phyloP scores from a whole-genome alignment of 2,888 invertebrate species.

The Ptilodon capucinus region DNA sequence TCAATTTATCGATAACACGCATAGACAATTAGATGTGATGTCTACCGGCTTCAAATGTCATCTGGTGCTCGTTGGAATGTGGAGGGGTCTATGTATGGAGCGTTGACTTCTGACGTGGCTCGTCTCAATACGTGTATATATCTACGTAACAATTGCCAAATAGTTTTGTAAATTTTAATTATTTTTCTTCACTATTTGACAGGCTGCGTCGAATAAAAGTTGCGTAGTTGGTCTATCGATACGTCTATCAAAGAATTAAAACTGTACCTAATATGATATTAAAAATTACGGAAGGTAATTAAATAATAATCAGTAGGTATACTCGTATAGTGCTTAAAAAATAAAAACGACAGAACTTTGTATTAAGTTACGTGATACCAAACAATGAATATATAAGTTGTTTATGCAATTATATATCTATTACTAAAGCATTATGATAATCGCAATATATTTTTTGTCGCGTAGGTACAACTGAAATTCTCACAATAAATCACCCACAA shows the following conservation, averaged over 20 bases:
- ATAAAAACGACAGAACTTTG: too few species aligned
- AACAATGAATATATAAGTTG: not conserved
- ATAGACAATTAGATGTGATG: not conserved
- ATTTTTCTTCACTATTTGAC: too few species aligned
- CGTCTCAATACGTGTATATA: not conserved
- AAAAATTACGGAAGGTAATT: too few species aligned
- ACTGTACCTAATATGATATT: too few species aligned
- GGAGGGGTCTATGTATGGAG: not conserved
- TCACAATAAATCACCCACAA: not conserved
- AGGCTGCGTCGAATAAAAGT: too few species aligned
- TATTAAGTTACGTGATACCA: too few species aligned
- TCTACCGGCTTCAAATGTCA: not conserved
- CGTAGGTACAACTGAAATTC: not conserved
- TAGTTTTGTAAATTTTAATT: too few species aligned
- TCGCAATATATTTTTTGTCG: not conserved
- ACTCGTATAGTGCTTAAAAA: too few species aligned
- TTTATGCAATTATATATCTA: not conserved
- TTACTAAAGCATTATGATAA: not conserved
- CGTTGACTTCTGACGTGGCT: not conserved
- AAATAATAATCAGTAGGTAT: too few species aligned
- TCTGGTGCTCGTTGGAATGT: not conserved
- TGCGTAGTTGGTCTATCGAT: too few species aligned
- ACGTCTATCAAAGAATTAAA: too few species aligned
- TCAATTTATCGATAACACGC: slow-evolving; percentile 8
- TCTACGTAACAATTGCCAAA: not conserved